Percentiles rank a stretch among this genome's conserved stretches.
These are phyloP conservation scores for Lota lota DNA, from an alignment of 2,113 vertebrate genomes.

Conservation along the genomic window DNA sequence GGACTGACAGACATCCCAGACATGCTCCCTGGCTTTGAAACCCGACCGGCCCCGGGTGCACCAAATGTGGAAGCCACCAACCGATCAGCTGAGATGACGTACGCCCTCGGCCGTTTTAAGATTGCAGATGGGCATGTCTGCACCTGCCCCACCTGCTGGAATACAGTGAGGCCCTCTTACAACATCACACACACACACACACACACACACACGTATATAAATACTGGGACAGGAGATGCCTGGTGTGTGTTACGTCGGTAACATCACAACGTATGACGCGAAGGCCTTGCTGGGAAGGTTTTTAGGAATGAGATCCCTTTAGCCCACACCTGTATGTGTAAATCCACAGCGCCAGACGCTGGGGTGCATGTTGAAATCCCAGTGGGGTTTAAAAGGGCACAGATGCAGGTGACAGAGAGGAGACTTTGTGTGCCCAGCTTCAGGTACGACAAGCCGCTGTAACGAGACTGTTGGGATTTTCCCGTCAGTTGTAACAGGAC, in stretches of 20 bases:
- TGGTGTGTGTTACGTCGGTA: not conserved
- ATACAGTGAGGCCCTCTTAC: slow-evolving; percentile 2
- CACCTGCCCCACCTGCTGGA: slow-evolving; percentile 52
- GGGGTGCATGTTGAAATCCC: slow-evolving; percentile 21
- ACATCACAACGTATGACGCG: not conserved
- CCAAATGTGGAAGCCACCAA: slow-evolving; percentile 46
- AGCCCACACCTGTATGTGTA: slow-evolving; percentile 25
- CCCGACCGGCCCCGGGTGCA: slow-evolving; percentile 48
- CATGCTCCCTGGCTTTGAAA: slow-evolving; percentile 38
- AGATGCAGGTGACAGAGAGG: not conserved
- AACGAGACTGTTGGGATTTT: slow-evolving; percentile 1
- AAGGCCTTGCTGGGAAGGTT: slow-evolving; percentile 1
- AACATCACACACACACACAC: slow-evolving; percentile 21
- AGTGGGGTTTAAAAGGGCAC: not conserved
- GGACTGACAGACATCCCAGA: slow-evolving; percentile 47
- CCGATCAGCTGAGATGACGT: slow-evolving; percentile 49
- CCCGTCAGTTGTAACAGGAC: not conserved
- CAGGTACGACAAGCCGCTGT: slow-evolving; percentile 11
- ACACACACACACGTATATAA: slow-evolving; percentile 6
- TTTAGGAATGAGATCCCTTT: slow-evolving; percentile 25
- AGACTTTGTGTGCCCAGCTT: not conserved
- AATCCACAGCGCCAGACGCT: not conserved
- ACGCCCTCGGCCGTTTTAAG: slow-evolving; percentile 39
- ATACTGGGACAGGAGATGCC: not conserved
- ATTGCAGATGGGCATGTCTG: slow-evolving; percentile 59